Evolutionary conservation across 2,113 vertebrate species (phyloP), one percentile per base, ranked within the genome.

Genomic region (Tragelaphus scriptus): DNA sequence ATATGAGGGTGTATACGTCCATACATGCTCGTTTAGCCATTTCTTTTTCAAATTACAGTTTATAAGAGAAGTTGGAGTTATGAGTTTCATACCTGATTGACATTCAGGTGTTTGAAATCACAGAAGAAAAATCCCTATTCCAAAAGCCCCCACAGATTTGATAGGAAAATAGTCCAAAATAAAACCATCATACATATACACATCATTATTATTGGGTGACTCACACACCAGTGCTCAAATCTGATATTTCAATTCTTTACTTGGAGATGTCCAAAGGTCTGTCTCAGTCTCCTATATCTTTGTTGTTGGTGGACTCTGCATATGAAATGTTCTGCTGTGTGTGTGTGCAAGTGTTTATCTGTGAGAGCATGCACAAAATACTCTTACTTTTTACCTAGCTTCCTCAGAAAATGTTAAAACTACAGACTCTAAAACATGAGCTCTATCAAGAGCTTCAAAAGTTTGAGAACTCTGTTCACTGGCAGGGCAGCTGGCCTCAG

Each of bases 361-460:
- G 81, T 58, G 55, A 81, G 14, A 93, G 2, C 6, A 21, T 61
- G 2, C 9, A 90, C 23, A 65, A 85, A 92, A 89, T 92, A 71
- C 15, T 58, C 7, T 85, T 23, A 85, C 7, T 53, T 98, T 96
- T 59, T 82, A 89, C 47, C 6, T 88, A 90, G 10, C 15, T 90
- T 36, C 55, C 58, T 36, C n/a, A 96, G 68, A 96, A 98, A 77
- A 91, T 68, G 9, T 80, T 44, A 47, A 90, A 96, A 58, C 9
- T 94, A 55, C 3, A 96, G 92, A 79, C 30, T 44, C 2, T 53
- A 68, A 97, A 97, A 36, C 7, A 95, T 90, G 49, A 3, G 36
- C 23, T 77, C 0, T 13, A 21, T 97, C 40, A 63, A 47, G 88
- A 65, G 28, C 92, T 93, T 71, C 13, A 75, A 59, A 89, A 91